Percentiles rank a stretch among this genome's conserved stretches.
Conservation (phyloP, 2,888 invertebrate genomes). For the Drosophila nr. fundita region DNA sequence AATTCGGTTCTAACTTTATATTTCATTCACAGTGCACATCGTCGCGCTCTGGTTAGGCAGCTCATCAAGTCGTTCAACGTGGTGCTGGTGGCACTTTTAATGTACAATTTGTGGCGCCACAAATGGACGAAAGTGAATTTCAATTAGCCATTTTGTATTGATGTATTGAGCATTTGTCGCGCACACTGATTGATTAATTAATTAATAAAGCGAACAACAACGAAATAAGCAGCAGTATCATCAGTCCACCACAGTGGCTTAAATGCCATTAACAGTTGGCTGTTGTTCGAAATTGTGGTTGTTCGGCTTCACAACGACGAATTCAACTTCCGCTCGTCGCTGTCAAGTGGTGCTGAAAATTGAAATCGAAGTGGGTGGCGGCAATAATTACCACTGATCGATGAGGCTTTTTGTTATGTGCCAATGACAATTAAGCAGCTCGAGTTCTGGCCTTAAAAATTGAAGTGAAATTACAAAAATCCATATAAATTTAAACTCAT, state of each 20-base stretch:
- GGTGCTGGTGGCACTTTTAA: conserved; percentile 80
- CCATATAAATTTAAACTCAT: not conserved
- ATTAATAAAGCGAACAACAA: conserved; percentile 58
- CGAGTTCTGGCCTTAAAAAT: not conserved
- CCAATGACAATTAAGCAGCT: conserved; percentile 6
- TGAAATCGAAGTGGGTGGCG: conserved; percentile 19
- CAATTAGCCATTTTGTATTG: conserved; percentile 66
- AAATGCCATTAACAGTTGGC: conserved; percentile 63
- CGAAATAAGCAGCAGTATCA: conserved; percentile 1
- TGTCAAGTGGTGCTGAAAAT: conserved; percentile 35
- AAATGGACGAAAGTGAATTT: conserved; percentile 84
- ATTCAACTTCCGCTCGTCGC: conserved; percentile 59
- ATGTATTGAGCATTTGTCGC: conserved; percentile 47
- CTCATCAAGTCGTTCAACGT: conserved; percentile 82
- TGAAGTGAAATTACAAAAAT: not conserved
- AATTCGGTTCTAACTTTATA: conserved; percentile 1
- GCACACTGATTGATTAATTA: conserved; percentile 66
- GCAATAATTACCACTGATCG: conserved; percentile 14
- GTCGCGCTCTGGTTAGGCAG: conserved; percentile 76
- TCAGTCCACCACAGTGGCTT: conserved; percentile 24
- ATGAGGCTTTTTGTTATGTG: conserved; percentile 20
- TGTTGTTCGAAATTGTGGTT: conserved; percentile 32
- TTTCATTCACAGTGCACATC: conserved; percentile 68
- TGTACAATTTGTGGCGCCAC: conserved; percentile 83
- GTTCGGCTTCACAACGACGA: conserved; percentile 26